Base-by-base conservation (phyloP, 2,797 vertebrate species). In the Melanogrammus aeglefinus region DNA sequence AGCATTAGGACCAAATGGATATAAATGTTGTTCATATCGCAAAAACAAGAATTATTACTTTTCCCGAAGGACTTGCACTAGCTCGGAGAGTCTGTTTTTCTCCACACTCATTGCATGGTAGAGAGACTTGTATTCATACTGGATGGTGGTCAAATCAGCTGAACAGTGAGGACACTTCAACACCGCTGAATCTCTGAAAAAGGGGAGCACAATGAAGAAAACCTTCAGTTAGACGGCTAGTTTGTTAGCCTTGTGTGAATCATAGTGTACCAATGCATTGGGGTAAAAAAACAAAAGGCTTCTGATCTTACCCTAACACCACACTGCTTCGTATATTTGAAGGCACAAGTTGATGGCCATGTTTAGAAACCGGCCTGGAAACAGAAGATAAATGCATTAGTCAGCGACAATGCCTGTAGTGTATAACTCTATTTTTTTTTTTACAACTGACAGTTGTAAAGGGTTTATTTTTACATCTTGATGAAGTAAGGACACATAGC, bases 271-370 rank as follows among this genome's bases (percentile, higher is more conserved):
- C 44, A 47, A 14, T 21, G 47, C 47, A 21, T 18, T 57, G 16
- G 18, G 6, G 18, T 18, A 18, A 12, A 21, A 12, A 57, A 57
- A 57, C 18, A 21, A 57, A 18, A 57, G 47, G 18, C 47, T 57
- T 57, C 18, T 6, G 18, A 57, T 88, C 91, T 86, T 82, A 92
- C 91, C 81, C 88, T 47, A 74, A 69, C 72, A 90, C 88, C 41
- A 78, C 1, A 73, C 73, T 85, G 47, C 78, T 83, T 72, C 86
- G 85, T 75, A 86, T 89, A 63, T 87, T 83, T 0, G 95, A 92
- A 36, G 95, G 91, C 24, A 96, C 92, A 0, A 96, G 93, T 0
- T 80, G 91, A 84, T 97, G 95, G 78, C 96, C 95, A 90, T 95
- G 92, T 81, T 84, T 91, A 79, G 94, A 95, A 80, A 94, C 84